phyloP scores from a whole-genome alignment of 2,797 vertebrate species.

The Champsocephalus esox region DNA sequence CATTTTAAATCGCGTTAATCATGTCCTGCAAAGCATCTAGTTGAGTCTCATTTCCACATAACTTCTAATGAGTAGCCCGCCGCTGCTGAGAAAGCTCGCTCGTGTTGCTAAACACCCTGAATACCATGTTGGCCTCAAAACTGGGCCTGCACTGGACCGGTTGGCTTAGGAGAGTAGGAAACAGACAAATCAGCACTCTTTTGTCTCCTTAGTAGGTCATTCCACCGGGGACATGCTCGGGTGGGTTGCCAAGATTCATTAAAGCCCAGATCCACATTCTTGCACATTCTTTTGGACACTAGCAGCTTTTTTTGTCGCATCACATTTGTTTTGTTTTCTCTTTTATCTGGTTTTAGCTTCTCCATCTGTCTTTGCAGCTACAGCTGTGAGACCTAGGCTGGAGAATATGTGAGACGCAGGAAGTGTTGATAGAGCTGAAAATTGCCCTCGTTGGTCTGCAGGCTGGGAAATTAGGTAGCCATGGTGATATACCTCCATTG shows the following conservation, averaged over 20 bases:
- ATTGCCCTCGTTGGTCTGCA: constrained; percentile 71
- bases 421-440: constrained; percentile 64
- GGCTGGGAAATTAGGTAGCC: constrained; percentile 69
- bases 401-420: constrained; percentile 33
- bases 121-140: constrained; percentile 49
- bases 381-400: constrained; percentile 34
- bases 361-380: constrained; percentile 17
- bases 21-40: constrained; percentile 11
- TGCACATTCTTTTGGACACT: constrained; percentile 33
- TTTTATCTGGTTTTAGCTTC: neutral
- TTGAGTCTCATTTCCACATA: neutral
- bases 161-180: constrained; percentile 37
- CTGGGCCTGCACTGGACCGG: constrained; percentile 14
- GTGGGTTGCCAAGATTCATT: constrained; percentile 60
- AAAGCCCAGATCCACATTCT: constrained; percentile 52
- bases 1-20: constrained; percentile 38
- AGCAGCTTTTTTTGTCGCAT: constrained; percentile 34
- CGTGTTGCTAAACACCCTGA: constrained; percentile 54
- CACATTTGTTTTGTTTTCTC: constrained; percentile 2
- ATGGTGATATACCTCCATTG: constrained; percentile 53
- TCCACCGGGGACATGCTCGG: constrained; percentile 50
- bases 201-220: constrained; percentile 58
- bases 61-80: constrained; percentile 43
- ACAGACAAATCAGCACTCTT: constrained; percentile 53
- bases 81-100: constrained; percentile 29